Evolutionary conservation across 2,113 vertebrate genomes (phyloP), one percentile per base, ranked within the genome.

Genomic region (Phodopus roborovskii): DNA sequence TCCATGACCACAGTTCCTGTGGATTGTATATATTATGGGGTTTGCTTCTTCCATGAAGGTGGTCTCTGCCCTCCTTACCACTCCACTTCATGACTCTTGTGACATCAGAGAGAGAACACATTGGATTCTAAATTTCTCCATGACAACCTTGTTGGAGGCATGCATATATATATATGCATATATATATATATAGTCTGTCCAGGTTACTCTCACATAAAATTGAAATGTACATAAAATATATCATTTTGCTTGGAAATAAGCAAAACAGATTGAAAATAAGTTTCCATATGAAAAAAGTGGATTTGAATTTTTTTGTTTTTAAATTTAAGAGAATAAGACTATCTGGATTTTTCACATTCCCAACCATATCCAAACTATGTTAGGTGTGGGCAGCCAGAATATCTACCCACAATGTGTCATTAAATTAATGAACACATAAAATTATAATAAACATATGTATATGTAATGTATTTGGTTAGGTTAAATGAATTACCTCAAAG

Each of bases 181-280:
- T 4, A n/a, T 11, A 10, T 86, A 39, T 39, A 33, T 36, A 50
- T 39, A 64, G 7, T 78, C 60, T 74, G 16, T 50, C 13, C 6
- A 84, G 5, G 13, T 79, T 91, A 91, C 19, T 39, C 26, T 94
- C 73, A 90, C 36, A 66, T 30, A 45, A 78, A 73, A 71, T 85
- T 22, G 15, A 96, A 82, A 74, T 88, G 20, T 89, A 58, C 95
- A 1, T 56, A 56, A 94, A 82, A 58, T 2, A 19, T 91, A 48
- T 42, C 28, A 42, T 48, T 26, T 71, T 88, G 12, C 26, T 88
- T 74, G 74, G 85, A 79, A n/a, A 28, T 79, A 53, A 48, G 11
- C 12, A 71, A 87, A 89, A 88, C 30, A 42, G 24, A 1, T 70
- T 71, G 36, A 85, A 89, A 90, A 70, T 60, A 70, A 68, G 56